phyloP scores from a whole-genome alignment of 2,797 vertebrate species.

The Diglossa cyanea region DNA sequence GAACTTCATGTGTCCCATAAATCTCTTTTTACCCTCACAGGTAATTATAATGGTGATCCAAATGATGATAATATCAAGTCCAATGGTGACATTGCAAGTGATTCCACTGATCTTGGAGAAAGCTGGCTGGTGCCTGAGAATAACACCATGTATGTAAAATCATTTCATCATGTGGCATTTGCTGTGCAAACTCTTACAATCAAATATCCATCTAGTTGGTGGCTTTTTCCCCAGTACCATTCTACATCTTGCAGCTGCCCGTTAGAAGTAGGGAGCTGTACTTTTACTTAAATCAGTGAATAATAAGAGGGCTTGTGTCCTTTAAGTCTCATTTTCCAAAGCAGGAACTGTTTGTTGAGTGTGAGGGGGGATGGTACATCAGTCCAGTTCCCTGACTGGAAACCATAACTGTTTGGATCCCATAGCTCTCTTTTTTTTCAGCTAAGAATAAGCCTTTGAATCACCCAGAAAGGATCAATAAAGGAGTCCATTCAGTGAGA shows the following conservation, averaged over 20 bases:
- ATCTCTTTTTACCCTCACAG: constrained; percentile 60
- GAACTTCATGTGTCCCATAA: background rate
- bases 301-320: background rate
- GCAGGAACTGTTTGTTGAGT: background rate
- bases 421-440: background rate
- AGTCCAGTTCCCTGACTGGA: background rate
- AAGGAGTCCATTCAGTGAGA: background rate
- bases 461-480: background rate
- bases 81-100: constrained; percentile 73
- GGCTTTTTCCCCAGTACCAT: background rate
- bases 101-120: constrained; percentile 82
- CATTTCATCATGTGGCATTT: background rate
- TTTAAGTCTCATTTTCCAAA: background rate
- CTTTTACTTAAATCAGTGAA: background rate
- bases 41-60: constrained; percentile 84
- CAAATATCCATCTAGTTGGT: background rate
- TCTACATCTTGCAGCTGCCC: background rate
- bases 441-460: background rate
- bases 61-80: constrained; percentile 84
- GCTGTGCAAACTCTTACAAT: background rate
- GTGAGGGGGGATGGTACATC: background rate
- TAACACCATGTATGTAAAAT: constrained; percentile 78
- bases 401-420: background rate
- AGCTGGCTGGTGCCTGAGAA: constrained; percentile 86
- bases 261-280: background rate